These are phyloP conservation scores for Astreopora myriophthalma DNA, from an alignment of 64 coral and sea anemone species.

Conservation along the genomic window DNA sequence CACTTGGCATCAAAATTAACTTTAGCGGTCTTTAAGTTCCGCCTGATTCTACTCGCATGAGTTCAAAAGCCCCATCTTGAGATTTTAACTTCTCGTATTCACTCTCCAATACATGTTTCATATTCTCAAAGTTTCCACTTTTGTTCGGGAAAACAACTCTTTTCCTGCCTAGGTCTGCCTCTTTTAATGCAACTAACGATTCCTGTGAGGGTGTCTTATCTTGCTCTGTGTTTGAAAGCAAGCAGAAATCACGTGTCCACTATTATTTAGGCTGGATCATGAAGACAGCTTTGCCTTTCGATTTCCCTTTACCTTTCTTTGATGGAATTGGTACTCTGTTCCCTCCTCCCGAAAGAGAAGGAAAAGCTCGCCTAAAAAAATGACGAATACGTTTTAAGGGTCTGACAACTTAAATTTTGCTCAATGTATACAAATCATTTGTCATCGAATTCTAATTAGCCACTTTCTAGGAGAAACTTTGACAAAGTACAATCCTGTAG, in stretches of 20 bases:
- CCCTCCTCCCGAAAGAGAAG: neutral
- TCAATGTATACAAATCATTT: neutral
- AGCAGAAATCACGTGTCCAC: constrained; percentile 19
- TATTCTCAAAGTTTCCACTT: constrained; percentile 54
- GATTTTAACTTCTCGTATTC: constrained; percentile 61
- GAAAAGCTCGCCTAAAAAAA: neutral
- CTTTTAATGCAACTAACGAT: neutral
- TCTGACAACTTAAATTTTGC: neutral
- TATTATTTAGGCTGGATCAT: neutral
- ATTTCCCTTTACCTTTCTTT: neutral
- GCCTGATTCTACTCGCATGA: constrained; percentile 60
- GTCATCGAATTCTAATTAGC: too few relatives aligned
- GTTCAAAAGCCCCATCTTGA: constrained; percentile 71
- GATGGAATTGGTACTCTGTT: neutral
- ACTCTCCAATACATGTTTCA: constrained; percentile 44
- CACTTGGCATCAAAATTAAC: constrained; percentile 15
- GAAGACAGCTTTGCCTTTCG: neutral
- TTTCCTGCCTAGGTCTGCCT: constrained; percentile 29
- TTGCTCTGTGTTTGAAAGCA: neutral
- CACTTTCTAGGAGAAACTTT: too few relatives aligned
- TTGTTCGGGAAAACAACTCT: constrained; percentile 54
- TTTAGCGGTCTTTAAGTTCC: constrained; percentile 44
- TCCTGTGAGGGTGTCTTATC: neutral
- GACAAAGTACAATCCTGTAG: too few relatives aligned
- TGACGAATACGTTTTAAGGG: too few relatives aligned